A percentile compares a stretch with the other conserved stretches of the same genome.
These are phyloP conservation scores for Plotosus lineatus DNA, from an alignment of 2,113 vertebrate species.

Conservation along the genomic window DNA sequence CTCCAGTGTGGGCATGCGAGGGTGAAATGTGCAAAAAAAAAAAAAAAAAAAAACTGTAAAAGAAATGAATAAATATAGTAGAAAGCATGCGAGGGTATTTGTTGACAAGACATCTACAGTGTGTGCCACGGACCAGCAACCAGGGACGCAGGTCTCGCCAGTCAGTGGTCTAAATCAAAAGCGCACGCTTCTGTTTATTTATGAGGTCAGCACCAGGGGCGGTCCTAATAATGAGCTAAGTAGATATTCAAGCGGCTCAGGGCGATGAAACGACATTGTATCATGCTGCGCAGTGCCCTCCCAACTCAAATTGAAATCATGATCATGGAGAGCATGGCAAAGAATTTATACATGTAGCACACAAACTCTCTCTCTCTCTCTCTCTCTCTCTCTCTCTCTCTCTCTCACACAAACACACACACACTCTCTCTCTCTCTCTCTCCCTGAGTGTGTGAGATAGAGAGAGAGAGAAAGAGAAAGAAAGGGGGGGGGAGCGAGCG, in stretches of 20 bases:
- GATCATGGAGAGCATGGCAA: background rate
- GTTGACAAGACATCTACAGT: background rate
- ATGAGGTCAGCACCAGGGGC: slow-evolving; percentile 34
- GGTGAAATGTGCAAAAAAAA: background rate
- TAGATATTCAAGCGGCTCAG: slow-evolving; percentile 13
- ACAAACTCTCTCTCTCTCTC: background rate
- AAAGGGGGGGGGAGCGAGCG: too few relatives aligned
- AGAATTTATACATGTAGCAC: background rate
- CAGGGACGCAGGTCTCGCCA: background rate
- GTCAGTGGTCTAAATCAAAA: slow-evolving; percentile 17
- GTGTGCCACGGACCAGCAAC: background rate
- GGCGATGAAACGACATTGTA: background rate
- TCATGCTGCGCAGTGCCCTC: background rate
- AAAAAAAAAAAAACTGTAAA: slow-evolving; percentile 2
- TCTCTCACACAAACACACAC: too few relatives aligned
- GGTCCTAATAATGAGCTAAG: slow-evolving; percentile 44
- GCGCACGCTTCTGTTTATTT: slow-evolving; percentile 21
- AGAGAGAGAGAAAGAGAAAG: too few relatives aligned
- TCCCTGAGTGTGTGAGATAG: too few relatives aligned
- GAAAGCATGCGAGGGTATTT: background rate
- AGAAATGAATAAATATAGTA: background rate
- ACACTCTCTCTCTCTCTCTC: too few relatives aligned
- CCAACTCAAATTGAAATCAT: background rate
- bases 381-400: too few relatives aligned
- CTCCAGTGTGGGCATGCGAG: background rate